These are phyloP conservation scores for Porites australiensis DNA, from an alignment of 64 coral and sea anemone genomes.

Conservation along the genomic window DNA sequence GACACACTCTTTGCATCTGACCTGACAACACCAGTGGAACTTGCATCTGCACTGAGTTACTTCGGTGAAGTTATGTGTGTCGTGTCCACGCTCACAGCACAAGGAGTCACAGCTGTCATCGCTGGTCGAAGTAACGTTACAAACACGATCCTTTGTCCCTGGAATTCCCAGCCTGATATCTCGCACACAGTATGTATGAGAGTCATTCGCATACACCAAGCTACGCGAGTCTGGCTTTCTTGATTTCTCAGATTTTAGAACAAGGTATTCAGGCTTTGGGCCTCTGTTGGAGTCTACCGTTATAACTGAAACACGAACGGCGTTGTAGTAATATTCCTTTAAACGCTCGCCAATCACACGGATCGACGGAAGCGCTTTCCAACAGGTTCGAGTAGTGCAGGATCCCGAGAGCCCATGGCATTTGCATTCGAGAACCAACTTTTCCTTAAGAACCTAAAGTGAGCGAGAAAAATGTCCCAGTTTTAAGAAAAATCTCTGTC, in stretches of 20 bases:
- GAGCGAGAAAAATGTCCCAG: conserved; percentile 40
- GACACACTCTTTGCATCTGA: conserved; percentile 73
- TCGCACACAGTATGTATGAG: conserved; percentile 52
- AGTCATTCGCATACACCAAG: conserved; percentile 75
- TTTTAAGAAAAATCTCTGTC: neutral
- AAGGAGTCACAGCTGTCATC: conserved; percentile 68
- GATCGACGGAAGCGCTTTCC: conserved; percentile 66
- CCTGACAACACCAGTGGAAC: conserved; percentile 93
- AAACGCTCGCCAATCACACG: conserved; percentile 60
- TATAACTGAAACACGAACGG: conserved; percentile 52
- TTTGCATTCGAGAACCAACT: conserved; percentile 77
- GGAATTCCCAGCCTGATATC: conserved; percentile 48
- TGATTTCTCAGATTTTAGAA: conserved; percentile 28
- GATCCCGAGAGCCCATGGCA: conserved; percentile 81
- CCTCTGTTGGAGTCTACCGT: conserved; percentile 20
- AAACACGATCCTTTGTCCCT: conserved; percentile 79
- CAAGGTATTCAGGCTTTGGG: conserved; percentile 47
- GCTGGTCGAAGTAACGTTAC: conserved; percentile 38
- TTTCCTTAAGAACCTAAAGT: conserved; percentile 80
- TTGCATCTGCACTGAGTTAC: conserved; percentile 84
- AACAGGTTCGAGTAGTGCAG: conserved; percentile 78
- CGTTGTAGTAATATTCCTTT: conserved; percentile 70
- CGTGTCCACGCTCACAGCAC: conserved; percentile 91
- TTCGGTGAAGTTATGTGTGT: conserved; percentile 67
- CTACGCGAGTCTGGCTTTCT: conserved; percentile 37